Evolutionary conservation across 2,113 vertebrate genomes (phyloP).

Genomic region (Carassius gibelio): DNA sequence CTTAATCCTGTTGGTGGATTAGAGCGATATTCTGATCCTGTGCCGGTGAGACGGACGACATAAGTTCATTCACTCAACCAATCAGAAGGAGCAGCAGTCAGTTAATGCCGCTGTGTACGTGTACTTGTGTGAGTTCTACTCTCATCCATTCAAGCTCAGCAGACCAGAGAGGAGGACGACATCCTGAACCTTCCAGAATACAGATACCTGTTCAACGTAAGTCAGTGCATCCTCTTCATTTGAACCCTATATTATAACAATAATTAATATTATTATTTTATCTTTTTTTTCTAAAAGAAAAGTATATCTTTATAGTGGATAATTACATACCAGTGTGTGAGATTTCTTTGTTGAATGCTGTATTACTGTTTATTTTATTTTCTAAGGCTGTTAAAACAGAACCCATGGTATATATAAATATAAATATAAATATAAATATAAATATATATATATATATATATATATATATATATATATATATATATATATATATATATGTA

Average conservation of each 20-base stretch:
- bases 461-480: neutral
- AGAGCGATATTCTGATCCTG: constrained; percentile 17
- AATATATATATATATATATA: too few species aligned
- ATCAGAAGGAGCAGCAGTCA: constrained; percentile 42
- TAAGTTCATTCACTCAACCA: constrained; percentile 18
- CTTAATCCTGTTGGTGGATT: constrained; percentile 40
- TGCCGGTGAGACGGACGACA: neutral
- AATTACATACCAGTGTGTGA: neutral
- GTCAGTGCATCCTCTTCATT: neutral
- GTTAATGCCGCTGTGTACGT: constrained; percentile 9
- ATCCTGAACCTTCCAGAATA: neutral
- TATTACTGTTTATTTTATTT: neutral
- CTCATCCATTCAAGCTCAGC: neutral
- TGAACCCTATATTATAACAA: neutral
- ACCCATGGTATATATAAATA: too few species aligned
- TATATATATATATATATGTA: too few species aligned
- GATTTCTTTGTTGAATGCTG: neutral
- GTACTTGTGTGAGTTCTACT: constrained; percentile 15
- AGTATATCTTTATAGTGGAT: neutral
- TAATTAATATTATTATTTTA: neutral
- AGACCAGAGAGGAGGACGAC: neutral
- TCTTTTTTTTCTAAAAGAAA: neutral
- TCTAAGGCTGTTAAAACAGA: neutral
- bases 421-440: neutral
- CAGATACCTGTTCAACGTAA: neutral